phyloP scores from a whole-genome alignment of 2,888 invertebrate genomes.

The Platycheirus rosarum region DNA sequence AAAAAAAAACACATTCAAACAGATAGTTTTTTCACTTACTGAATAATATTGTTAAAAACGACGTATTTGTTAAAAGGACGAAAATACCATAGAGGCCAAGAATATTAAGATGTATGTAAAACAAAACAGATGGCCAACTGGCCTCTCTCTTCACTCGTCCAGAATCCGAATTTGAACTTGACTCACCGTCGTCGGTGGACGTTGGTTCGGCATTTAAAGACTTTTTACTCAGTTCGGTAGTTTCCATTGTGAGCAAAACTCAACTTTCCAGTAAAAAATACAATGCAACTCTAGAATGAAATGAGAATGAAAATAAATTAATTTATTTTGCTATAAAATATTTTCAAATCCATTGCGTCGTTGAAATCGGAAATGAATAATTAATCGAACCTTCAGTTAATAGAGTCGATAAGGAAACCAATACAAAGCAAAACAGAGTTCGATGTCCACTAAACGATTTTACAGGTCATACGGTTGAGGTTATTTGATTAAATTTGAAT shows the following conservation, averaged over 20 bases:
- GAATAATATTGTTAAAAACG: conserved; percentile 85
- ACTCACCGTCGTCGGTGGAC: conserved; percentile 3
- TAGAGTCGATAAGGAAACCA: too few relatives aligned
- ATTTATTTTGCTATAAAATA: too few relatives aligned
- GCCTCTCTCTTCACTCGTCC: conserved; percentile 84
- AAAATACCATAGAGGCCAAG: conserved; percentile 87
- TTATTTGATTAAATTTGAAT: conserved; percentile 7
- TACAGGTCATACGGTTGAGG: conserved; percentile 11
- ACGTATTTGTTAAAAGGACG: conserved; percentile 85
- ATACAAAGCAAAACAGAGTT: too few relatives aligned
- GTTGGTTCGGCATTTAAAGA: conserved; percentile 15
- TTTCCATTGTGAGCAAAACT: conserved; percentile 37
- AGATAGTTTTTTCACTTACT: too few relatives aligned
- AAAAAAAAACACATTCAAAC: too few relatives aligned
- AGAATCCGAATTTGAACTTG: conserved; percentile 70
- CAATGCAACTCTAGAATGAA: too few relatives aligned
- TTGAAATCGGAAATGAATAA: too few relatives aligned
- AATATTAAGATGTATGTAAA: conserved; percentile 89
- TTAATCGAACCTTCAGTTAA: too few relatives aligned
- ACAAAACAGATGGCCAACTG: conserved; percentile 89
- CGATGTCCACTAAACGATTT: background rate
- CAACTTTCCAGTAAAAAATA: conserved; percentile 6
- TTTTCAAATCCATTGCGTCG: too few relatives aligned
- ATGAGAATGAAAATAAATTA: too few relatives aligned
- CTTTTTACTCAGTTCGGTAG: conserved; percentile 31